Conservation (phyloP, 2,113 vertebrate species). For the Antidorcas marsupialis region DNA sequence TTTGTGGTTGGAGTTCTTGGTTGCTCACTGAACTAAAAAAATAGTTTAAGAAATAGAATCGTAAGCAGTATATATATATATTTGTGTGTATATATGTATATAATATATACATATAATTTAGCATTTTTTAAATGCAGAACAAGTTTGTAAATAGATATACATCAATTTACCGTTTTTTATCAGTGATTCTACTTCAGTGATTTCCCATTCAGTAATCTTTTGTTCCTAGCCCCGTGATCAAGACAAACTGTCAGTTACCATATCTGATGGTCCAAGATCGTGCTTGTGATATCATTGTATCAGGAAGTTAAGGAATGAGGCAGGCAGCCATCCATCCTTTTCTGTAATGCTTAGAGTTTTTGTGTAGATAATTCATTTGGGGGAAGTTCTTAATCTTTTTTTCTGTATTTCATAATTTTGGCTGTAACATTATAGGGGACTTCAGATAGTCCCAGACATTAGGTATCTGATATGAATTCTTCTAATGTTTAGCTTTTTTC, state of each 20-base stretch:
- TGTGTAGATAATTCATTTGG: not conserved
- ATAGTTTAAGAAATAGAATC: not conserved
- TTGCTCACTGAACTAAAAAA: not conserved
- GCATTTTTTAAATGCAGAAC: not conserved
- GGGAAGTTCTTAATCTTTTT: not conserved
- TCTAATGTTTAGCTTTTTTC: not conserved
- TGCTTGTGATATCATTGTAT: not conserved
- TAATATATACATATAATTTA: not conserved
- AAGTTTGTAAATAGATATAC: not conserved
- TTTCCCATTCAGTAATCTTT: not conserved
- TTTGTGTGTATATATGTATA: not conserved
- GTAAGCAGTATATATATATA: not conserved
- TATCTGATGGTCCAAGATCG: not conserved
- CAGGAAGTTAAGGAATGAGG: not conserved
- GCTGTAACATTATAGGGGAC: not conserved
- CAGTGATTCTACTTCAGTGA: not conserved
- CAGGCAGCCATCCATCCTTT: not conserved
- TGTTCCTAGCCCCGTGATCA: not conserved
- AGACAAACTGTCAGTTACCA: not conserved
- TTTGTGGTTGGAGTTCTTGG: not conserved
- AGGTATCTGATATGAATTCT: not conserved
- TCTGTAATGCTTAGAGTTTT: not conserved
- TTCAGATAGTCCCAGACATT: not conserved
- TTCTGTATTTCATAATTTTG: not conserved
- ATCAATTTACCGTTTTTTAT: not conserved